These are phyloP conservation scores for Notodonta dromedarius DNA, from an alignment of 2,888 invertebrate species.

Conservation along the genomic window DNA sequence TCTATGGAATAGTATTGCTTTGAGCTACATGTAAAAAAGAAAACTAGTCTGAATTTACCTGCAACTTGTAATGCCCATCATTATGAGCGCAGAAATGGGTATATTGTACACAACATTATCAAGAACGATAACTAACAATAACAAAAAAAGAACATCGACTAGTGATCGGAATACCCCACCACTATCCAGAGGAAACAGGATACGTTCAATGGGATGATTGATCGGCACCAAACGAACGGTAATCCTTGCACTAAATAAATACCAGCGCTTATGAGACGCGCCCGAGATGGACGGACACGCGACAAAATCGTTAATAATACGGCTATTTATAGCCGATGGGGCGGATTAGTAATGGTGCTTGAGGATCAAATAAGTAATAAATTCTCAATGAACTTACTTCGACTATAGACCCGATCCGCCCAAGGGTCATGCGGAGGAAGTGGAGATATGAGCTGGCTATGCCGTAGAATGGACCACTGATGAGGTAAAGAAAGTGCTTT, in stretches of 20 bases:
- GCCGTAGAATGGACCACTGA: no score
- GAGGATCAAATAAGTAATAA: not conserved
- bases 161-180: conserved; percentile 55
- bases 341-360: not conserved
- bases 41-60: no score
- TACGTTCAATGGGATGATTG: conserved; percentile 83
- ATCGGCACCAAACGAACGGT: conserved; percentile 78
- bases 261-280: conserved; percentile 57
- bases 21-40: no score
- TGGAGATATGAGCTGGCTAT: no score
- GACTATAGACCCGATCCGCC: no score
- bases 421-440: no score
- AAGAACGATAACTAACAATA: conserved; percentile 16
- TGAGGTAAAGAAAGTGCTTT: no score
- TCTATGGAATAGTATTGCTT: no score
- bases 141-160: conserved; percentile 34
- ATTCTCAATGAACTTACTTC: no score
- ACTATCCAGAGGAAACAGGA: conserved; percentile 78
- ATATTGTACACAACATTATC: no score
- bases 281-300: conserved; percentile 34
- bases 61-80: no score
- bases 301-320: conserved; percentile 17
- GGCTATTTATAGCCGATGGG: conserved; percentile 33
- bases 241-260: conserved; percentile 81
- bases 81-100: no score